Base-by-base conservation (phyloP, 1,140 invertebrate species). In the Drosophila littoralis region DNA sequence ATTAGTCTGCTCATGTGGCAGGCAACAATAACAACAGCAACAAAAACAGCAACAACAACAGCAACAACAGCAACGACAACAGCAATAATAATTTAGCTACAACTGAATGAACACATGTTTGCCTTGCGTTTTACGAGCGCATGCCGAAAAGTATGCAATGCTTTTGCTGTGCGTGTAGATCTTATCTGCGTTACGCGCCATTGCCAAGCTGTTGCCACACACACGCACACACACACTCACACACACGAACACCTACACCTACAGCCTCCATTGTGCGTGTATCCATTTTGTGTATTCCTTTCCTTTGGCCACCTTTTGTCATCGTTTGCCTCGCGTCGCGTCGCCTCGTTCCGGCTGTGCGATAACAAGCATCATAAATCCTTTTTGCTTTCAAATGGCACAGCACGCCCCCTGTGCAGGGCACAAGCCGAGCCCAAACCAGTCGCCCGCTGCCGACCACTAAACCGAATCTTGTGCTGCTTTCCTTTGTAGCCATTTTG, bases 361-460 rank as follows among this genome's bases (percentile, higher is more conserved):
- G 84, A 89, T 88, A 88, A 88, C 84, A 89, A 88, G 84, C 74
- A 80, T 88, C 84, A 88, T 88, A 88, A 88, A 88, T 88, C 84
- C 84, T 89, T 80, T 77, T 82, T 75, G 58, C 84, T 65, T 83
- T 73, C 76, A 86, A 88, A 86, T 88, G 83, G 69, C 83, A 68
- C 66, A 73, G 71, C 59, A 79, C 75, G 65, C 63, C 73, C 63
- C 50, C 50, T 40, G 43, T 52, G 6, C 6, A 3, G 6, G 22
- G 22, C 22, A 5, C 22, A 1, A 7, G 6, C 28, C 45, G 33
- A 15, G 35, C 33, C 55, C 42, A 12, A 43, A 1, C 42, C 10
- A 8, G 45, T 42, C 17, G 38, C 36, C 35, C 13, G 10, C 36
- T 42, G 9, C 22, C 2, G 7, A 48, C 17, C 22, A 28, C 22